Conservation (phyloP, 2,113 vertebrate species). For the Toxostoma redivivum region DNA sequence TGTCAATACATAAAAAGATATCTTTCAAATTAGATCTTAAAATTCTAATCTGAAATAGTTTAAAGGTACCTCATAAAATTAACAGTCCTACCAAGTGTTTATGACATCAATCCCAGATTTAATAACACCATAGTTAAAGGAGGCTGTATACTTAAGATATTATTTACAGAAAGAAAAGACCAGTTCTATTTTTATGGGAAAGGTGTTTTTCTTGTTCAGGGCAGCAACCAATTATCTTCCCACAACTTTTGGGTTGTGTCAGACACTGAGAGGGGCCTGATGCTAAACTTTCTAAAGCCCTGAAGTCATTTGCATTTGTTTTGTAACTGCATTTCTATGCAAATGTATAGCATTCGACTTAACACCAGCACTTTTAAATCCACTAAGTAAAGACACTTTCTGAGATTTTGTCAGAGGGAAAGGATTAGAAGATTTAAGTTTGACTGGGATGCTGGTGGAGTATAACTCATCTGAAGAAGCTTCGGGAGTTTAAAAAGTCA, state of each 20-base stretch:
- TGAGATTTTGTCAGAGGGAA: conserved; percentile 7
- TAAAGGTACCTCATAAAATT: conserved; percentile 17
- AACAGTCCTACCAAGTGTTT: conserved; percentile 23
- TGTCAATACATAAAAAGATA: not conserved
- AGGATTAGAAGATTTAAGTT: conserved; percentile 39
- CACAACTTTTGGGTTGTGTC: not conserved
- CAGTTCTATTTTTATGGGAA: not conserved
- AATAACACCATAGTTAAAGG: not conserved
- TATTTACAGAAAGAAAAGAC: conserved; percentile 3
- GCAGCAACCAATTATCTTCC: not conserved
- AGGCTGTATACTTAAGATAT: not conserved
- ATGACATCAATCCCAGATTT: conserved; percentile 9
- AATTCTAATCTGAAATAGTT: not conserved
- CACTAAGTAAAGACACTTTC: conserved; percentile 26
- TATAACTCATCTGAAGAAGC: not conserved
- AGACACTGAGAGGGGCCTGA: not conserved
- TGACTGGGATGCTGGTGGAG: not conserved
- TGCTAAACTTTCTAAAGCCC: not conserved
- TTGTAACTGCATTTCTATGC: conserved; percentile 48
- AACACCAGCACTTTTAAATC: conserved; percentile 34
- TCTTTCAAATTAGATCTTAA: not conserved
- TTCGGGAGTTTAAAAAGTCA: not conserved
- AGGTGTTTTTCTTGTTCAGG: not conserved
- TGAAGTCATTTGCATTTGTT: conserved; percentile 50
- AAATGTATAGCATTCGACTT: conserved; percentile 7